Base-by-base conservation (phyloP, 2,113 vertebrate genomes). In the Passer domesticus region DNA sequence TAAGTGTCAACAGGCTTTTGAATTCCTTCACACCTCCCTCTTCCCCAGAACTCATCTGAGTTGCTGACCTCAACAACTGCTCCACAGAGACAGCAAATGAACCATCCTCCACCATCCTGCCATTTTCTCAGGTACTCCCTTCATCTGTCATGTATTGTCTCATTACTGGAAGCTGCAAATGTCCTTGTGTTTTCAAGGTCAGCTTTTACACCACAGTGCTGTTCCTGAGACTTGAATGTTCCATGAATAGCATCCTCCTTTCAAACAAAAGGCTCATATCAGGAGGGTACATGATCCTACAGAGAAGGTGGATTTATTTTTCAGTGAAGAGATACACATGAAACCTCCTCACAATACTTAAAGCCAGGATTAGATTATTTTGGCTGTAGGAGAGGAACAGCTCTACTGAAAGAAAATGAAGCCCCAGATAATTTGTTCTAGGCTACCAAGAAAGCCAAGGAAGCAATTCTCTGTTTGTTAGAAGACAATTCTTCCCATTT, bases 391-490 rank as follows among this genome's bases (percentile, higher is more conserved):
- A 85, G 24, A 85, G 30, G 35, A 94, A 41, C 11, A 55, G 15
- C 55, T 88, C 21, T 66, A 28, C 59, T 59, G 63, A 85, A 91
- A 90, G 59, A 95, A 95, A 92, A 88, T 49, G 12, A 90, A 85
- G 39, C 21, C 70, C 70, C 22, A 74, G 24, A 11, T 86, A 62
- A 93, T 94, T 86, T 92, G 22, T 74, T 87, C 37, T 67, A 60
- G 73, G n/a, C 55, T 90, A 52, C 64, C 64, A 59, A 75, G 64
- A 81, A 86, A 81, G 46, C 24, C 60, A 91, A 68, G 15, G 33
- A 83, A 92, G 8, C 1, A 4, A 81, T 78, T 22, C 15, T 70
- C 12, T 31, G 15, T 43, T 33, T 31, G 15, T 43, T 33, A 33
- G 53, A 77, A 80, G 47, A 74, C 13, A 47, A 68, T 74, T 69